Base-by-base conservation (phyloP, 2,888 invertebrate species). In the Atherix ibis region DNA sequence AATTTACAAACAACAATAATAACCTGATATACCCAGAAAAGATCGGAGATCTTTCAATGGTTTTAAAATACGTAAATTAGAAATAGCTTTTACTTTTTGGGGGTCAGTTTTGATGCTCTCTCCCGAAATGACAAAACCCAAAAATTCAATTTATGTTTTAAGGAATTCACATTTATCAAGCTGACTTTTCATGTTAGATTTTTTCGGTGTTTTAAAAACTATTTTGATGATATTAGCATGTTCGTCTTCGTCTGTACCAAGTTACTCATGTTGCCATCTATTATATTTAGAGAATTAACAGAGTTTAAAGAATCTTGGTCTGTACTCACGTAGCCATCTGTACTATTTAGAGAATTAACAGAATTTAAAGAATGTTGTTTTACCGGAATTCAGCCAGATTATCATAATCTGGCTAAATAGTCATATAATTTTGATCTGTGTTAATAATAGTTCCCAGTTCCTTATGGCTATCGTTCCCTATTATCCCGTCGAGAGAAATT, bases 381-480 rank as follows among this genome's bases (percentile, higher is more conserved):
- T 2, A 38, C 6, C 5, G 28, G 26, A 18, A 38, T 34, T 22
- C n/a, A n/a, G n/a, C n/a, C n/a, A n/a, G n/a, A n/a, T n/a, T n/a
- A n/a, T 29, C 26, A 10, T 27, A 19, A 13, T 24, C 18, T 4
- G 27, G 19, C 12, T 32, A 9, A 10, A 40, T 34, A 2, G n/a
- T 34, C 30, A 38, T 34, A 18, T 32, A 38, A 18, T 37, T 33
- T 14, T 42, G 15, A 15, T 32, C 19, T 10, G 29, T 19, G 26
- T 35, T 19, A 19, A 38, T 33, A 9, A 34, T 15, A 13, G 39
- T 34, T 16, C 22, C 30, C 10, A 40, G 9, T 24, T 32, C 6
- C 18, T 38, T 40, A 2, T 38, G 24, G 5, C 18, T 36, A 14
- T 42, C 40, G 13, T 40, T 34, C 2, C 42, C 38, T 5, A 42